These are phyloP conservation scores for Seladonia tumulorum DNA, from an alignment of 2,888 invertebrate species.

Conservation along the genomic window DNA sequence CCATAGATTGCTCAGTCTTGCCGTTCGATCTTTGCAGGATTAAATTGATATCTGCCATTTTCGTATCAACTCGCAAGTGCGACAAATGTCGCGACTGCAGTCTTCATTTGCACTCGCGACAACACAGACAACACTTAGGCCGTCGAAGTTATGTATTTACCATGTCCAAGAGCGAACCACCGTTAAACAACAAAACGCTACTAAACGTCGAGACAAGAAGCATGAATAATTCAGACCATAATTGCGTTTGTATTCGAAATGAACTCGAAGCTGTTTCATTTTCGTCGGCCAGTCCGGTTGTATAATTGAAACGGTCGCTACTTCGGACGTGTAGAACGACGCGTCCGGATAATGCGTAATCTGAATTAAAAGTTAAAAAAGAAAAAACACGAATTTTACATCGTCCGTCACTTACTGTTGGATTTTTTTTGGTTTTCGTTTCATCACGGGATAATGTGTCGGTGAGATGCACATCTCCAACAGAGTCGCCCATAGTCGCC, in stretches of 20 bases:
- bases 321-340: neutral
- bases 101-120: neutral
- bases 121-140: neutral
- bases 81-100: neutral
- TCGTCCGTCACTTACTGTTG: slow-evolving; percentile 29
- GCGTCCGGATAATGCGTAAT: slow-evolving; percentile 41
- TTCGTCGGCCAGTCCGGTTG: slow-evolving; percentile 25
- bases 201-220: neutral
- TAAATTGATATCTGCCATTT: neutral
- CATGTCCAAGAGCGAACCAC: neutral
- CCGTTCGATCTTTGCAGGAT: neutral
- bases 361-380: slow-evolving; percentile 53
- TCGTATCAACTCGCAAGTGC: neutral
- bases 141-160: neutral
- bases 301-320: slow-evolving; percentile 28
- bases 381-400: no score
- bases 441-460: slow-evolving; percentile 25
- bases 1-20: neutral
- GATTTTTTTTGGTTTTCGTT: slow-evolving; percentile 44
- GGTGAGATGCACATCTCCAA: neutral
- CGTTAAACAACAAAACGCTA: neutral
- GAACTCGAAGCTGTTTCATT: slow-evolving; percentile 32
- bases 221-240: slow-evolving; percentile 30
- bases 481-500: no score
- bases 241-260: slow-evolving; percentile 34